A percentile compares a stretch with the other conserved stretches of the same genome.
Conservation (phyloP, 30 jellyfish, hydroid and myxozoan genomes). For the Pelagia noctiluca region DNA sequence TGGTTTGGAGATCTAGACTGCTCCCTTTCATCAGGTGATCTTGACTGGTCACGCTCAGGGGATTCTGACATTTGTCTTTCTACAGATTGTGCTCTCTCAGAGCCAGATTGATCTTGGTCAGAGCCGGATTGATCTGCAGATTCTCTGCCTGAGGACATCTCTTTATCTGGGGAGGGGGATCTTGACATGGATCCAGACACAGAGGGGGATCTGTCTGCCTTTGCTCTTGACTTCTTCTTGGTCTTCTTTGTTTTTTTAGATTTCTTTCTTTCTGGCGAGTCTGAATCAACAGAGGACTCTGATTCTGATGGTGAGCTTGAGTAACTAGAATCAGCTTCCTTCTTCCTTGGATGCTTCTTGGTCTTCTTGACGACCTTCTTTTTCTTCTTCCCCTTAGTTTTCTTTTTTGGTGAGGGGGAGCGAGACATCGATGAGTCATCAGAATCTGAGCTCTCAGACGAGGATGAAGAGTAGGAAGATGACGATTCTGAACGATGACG, state of each 20-base stretch:
- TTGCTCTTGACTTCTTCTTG: slow-evolving; percentile 14
- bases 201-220: slow-evolving; percentile 23
- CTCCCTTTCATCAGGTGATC: slow-evolving; percentile 20
- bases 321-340: slow-evolving; percentile 45
- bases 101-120: neutral
- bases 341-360: slow-evolving; percentile 30
- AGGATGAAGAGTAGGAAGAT: slow-evolving; percentile 43
- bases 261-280: slow-evolving; percentile 53
- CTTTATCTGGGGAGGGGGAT: neutral
- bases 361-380: slow-evolving; percentile 37
- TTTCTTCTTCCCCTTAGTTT: slow-evolving; percentile 47
- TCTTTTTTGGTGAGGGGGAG: slow-evolving; percentile 59
- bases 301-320: slow-evolving; percentile 59
- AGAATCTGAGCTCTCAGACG: slow-evolving; percentile 24
- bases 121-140: neutral
- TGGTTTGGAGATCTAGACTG: slow-evolving; percentile 16
- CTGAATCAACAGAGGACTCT: slow-evolving; percentile 51
- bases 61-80: neutral
- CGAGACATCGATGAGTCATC: slow-evolving; percentile 42
- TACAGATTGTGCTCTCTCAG: neutral
- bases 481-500: slow-evolving; percentile 48
- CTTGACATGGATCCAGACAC: slow-evolving; percentile 1
- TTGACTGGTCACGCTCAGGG: slow-evolving; percentile 23
- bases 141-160: neutral
- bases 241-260: slow-evolving; percentile 27